Evolutionary conservation across 2,113 vertebrate species (phyloP).

Genomic region (Copsychus sechellarum): DNA sequence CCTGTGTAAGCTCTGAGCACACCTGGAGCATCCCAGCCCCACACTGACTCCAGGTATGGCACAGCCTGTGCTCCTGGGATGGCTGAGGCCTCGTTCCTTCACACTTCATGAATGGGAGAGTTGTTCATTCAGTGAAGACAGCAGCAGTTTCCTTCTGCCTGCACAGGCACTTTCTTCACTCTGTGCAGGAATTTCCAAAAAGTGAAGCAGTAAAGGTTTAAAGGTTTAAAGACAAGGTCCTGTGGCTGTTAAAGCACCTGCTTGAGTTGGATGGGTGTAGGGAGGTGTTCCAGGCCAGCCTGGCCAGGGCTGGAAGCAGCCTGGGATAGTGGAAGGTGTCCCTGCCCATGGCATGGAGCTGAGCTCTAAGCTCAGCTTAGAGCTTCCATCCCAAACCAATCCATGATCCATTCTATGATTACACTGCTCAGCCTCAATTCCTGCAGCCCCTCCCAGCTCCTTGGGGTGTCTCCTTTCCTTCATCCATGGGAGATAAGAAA

Average conservation of each 20-base stretch:
- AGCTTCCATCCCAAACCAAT: not conserved
- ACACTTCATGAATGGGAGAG: too few species aligned
- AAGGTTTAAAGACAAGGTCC: not conserved
- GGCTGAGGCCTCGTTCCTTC: rapidly evolving
- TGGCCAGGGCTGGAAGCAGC: not conserved
- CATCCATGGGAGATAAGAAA: rapidly evolving
- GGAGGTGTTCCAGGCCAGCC: not conserved
- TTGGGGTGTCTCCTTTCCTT: not conserved
- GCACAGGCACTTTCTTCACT: not conserved
- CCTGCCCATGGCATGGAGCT: not conserved
- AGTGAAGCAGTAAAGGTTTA: too few species aligned
- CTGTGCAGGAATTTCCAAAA: rapidly evolving
- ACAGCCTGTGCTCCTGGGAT: too few species aligned
- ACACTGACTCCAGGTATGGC: rapidly evolving
- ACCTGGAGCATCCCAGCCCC: not conserved
- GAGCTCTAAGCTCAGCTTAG: not conserved
- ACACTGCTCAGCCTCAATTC: not conserved
- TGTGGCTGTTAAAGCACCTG: not conserved
- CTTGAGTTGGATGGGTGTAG: rapidly evolving
- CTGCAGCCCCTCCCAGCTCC: not conserved
- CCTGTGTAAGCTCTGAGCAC: not conserved
- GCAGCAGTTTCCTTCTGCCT: not conserved
- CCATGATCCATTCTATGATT: rapidly evolving
- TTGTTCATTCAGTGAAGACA: rapidly evolving
- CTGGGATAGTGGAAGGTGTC: not conserved